Percentiles rank a stretch among this genome's conserved stretches.
Evolutionary conservation across 1,140 invertebrate species (phyloP).

Genomic region (Parasteatoda tepidariorum): DNA sequence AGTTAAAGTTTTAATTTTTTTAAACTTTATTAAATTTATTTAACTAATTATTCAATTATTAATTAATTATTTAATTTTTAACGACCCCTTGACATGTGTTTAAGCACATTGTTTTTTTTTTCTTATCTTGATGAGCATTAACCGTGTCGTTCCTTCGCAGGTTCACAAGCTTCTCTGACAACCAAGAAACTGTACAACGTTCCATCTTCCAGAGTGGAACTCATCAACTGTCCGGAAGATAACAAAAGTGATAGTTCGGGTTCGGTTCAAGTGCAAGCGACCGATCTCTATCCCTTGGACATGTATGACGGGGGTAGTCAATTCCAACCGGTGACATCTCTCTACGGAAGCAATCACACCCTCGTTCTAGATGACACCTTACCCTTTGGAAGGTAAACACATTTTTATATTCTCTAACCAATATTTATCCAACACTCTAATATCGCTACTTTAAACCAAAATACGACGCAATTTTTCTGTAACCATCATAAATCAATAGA

Average conservation of each 20-base stretch:
- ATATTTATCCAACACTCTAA: no score
- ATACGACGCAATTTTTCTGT: no score
- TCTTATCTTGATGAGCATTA: no score
- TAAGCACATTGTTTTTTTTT: no score
- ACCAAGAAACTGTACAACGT: constrained; percentile 43
- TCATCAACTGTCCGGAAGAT: constrained; percentile 53
- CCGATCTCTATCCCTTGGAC: constrained; percentile 64
- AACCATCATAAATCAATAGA: no score
- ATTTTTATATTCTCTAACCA: no score
- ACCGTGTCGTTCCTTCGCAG: constrained; percentile 1
- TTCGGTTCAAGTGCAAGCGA: constrained; percentile 63
- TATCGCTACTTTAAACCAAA: no score
- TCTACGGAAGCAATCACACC: constrained; percentile 55
- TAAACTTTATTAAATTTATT: no score
- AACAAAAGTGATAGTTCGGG: constrained; percentile 53
- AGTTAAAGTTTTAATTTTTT: no score
- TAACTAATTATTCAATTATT: no score
- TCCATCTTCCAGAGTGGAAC: constrained; percentile 13
- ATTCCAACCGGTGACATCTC: constrained; percentile 48
- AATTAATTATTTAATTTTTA: no score
- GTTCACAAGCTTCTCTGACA: constrained; percentile 59
- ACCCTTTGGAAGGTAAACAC: constrained; percentile 45
- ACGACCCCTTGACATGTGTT: no score
- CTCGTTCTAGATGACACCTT: constrained; percentile 54
- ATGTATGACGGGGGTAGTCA: constrained; percentile 63